Base-by-base conservation (phyloP, 1,140 invertebrate species). In the Leptinotarsa defecta region DNA sequence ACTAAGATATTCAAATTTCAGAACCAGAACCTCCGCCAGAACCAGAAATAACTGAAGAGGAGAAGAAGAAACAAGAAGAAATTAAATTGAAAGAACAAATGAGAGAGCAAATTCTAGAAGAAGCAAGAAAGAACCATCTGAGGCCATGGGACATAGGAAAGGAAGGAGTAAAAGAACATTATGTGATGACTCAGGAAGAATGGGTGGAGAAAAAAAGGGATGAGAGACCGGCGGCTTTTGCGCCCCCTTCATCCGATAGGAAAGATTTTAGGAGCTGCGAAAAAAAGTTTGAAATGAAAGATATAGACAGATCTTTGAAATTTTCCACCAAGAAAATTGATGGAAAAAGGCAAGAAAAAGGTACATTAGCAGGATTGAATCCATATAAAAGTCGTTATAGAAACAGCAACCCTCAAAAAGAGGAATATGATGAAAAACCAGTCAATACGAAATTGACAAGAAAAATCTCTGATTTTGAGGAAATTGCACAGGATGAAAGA, bases 151-250 rank as follows among this genome's bases (percentile, higher is more conserved):
- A 93, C 80, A 82, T 89, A 17, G 90, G 91, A 3, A 93, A 93
- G 81, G 85, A 88, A 73, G 86, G 87, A 4, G 83, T 88, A 6
- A 89, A 88, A 68, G 88, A 88, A 79, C 87, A 89, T 76, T 86
- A 87, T 78, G 86, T 89, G 75, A 91, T 94, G 89, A 90, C 90
- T 0, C 94, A 95, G 87, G 91, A 94, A 84, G 91, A 95, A 86
- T 95, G 94, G 92, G 89, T 94, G 13, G 88, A 93, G 73, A 91
- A 93, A 80, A 90, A 93, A 83, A 88, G 93, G 71, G 85, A 87
- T 75, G 89, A 93, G 81, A 88, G 94, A 74, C 85, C 86, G 13
- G 73, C 87, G 6, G 92, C 94, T 84, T 95, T 95, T 85, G 93
- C 91, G 2, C 92, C 92, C 5, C 83, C 85, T 3, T 80, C 67